These are phyloP conservation scores for Papilio polytes DNA, from an alignment of 1,140 invertebrate genomes.

Conservation along the genomic window DNA sequence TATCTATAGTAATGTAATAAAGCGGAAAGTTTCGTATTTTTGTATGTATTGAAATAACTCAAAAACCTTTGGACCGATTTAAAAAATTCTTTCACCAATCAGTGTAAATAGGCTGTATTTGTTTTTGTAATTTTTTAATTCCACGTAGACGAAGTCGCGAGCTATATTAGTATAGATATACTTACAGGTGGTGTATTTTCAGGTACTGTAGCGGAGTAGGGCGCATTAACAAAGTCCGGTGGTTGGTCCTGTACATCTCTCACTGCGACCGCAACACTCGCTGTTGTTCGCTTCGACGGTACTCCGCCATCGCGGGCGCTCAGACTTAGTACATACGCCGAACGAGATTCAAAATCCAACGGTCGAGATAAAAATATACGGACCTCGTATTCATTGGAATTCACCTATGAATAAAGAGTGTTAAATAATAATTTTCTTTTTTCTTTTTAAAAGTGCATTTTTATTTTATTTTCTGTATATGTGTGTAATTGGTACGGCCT, in stretches of 20 bases:
- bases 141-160: no score
- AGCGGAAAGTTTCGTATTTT: no score
- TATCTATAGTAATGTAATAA: no score
- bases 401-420: constrained; percentile 71
- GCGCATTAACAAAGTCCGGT: constrained; percentile 90
- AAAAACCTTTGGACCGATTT: no score
- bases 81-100: no score
- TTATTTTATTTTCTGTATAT: no score
- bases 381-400: constrained; percentile 89
- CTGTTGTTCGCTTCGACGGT: constrained; percentile 86
- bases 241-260: constrained; percentile 92
- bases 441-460: no score
- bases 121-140: no score
- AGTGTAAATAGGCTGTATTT: no score
- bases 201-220: constrained; percentile 89
- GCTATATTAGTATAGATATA: constrained; percentile 20
- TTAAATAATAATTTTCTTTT: no score
- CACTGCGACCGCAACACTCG: constrained; percentile 90
- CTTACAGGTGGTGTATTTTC: constrained; percentile 88
- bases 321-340: constrained; percentile 88
- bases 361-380: constrained; percentile 86
- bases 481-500: no score
- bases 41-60: no score
- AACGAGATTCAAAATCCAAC: constrained; percentile 90
- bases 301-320: constrained; percentile 87